These are phyloP conservation scores for Zhengitettix transpicula DNA, from an alignment of 2,888 invertebrate species.

Conservation along the genomic window DNA sequence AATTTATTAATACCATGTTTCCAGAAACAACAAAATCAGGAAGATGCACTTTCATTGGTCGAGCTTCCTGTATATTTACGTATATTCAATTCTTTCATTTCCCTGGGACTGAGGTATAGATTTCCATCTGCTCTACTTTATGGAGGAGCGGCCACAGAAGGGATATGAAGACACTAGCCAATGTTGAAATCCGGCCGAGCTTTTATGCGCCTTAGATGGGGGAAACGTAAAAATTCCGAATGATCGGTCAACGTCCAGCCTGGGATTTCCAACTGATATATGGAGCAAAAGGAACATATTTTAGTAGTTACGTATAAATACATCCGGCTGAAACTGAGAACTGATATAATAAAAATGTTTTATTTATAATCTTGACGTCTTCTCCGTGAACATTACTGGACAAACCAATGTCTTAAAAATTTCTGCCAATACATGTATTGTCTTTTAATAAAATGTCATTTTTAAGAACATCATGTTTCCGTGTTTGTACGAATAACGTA, in stretches of 20 bases:
- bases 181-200: neutral
- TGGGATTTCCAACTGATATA: neutral
- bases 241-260: neutral
- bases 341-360: neutral
- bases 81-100: too few species aligned
- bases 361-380: neutral
- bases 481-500: too few species aligned
- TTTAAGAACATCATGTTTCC: too few species aligned
- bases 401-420: too few species aligned
- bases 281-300: neutral
- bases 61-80: too few species aligned
- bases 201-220: neutral
- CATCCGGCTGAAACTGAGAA: neutral
- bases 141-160: neutral
- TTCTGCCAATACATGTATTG: too few species aligned
- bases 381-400: too few species aligned
- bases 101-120: neutral
- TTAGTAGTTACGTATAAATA: neutral
- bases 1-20: too few species aligned
- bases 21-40: too few species aligned
- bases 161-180: too few species aligned
- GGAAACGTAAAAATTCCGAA: neutral
- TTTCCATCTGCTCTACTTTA: neutral
- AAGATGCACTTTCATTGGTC: too few species aligned
- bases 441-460: too few species aligned